Conservation (phyloP, 64 coral and sea anemone genomes). For the Pocillopora verrucosa region DNA sequence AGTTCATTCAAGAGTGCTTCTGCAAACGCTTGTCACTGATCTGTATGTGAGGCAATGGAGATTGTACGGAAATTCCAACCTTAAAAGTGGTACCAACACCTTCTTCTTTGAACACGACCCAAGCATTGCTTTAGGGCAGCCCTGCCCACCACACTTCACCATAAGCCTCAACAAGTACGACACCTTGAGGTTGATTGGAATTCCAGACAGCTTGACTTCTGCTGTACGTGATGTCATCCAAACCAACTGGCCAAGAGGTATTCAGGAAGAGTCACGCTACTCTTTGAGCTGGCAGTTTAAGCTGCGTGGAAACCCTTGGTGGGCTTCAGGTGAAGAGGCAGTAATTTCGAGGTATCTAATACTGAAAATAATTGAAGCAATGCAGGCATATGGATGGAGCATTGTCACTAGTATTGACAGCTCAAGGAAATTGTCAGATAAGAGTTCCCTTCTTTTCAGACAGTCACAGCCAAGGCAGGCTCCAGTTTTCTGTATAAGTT, state of each 20-base stretch:
- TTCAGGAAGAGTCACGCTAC: constrained; percentile 54
- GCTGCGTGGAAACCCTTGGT: constrained; percentile 63
- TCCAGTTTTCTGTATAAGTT: constrained; percentile 70
- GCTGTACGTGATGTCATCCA: constrained; percentile 34
- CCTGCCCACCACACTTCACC: neutral
- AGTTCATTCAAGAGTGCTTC: constrained; percentile 47
- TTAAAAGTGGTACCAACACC: constrained; percentile 54
- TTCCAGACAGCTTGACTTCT: constrained; percentile 25
- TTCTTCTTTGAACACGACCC: constrained; percentile 62
- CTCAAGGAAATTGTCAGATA: constrained; percentile 37
- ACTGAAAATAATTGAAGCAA: constrained; percentile 32
- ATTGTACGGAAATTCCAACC: constrained; percentile 48
- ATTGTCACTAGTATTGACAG: constrained; percentile 19
- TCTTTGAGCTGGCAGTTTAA: constrained; percentile 69
- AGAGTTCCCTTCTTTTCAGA: constrained; percentile 77
- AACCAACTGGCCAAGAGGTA: constrained; percentile 40
- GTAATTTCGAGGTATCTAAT: constrained; percentile 51
- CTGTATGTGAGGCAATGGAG: constrained; percentile 43
- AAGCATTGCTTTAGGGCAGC: neutral
- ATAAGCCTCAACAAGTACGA: constrained; percentile 59
- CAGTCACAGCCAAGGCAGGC: constrained; percentile 53
- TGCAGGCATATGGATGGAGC: constrained; percentile 37
- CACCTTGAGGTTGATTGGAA: constrained; percentile 43
- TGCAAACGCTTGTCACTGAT: constrained; percentile 34
- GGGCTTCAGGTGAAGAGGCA: constrained; percentile 51